A percentile compares a stretch with the other conserved stretches of the same genome.
phyloP scores from a whole-genome alignment of 2,888 invertebrate species.

The Brassicogethes aeneus region DNA sequence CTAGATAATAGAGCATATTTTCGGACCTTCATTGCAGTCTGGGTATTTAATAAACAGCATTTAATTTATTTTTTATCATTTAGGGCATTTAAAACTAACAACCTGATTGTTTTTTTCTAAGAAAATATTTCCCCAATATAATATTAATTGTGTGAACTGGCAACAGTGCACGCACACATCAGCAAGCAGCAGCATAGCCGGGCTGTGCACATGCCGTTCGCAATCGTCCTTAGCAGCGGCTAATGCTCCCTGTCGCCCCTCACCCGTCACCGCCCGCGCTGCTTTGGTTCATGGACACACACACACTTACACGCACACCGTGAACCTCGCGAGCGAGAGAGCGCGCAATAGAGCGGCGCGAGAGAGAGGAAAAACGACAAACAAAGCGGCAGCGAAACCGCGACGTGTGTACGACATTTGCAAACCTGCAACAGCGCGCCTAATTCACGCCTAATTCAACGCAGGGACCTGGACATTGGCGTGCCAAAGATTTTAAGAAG shows the following conservation, averaged over 20 bases:
- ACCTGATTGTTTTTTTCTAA: no score
- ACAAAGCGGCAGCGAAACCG: conserved; percentile 8
- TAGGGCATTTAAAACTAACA: no score
- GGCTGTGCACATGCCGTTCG: conserved; percentile 36
- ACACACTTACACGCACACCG: conserved; percentile 7
- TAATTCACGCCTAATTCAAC: neutral
- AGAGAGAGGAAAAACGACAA: no score
- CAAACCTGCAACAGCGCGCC: conserved; percentile 27
- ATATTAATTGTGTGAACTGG: no score
- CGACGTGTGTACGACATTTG: conserved; percentile 25
- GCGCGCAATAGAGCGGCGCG: neutral
- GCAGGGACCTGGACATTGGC: neutral
- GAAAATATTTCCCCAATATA: no score
- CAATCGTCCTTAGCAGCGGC: conserved; percentile 50
- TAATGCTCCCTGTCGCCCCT: conserved; percentile 49
- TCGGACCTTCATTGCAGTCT: no score
- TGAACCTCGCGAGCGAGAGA: neutral
- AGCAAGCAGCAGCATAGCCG: conserved; percentile 22
- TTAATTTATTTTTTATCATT: no score
- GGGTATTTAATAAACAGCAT: no score
- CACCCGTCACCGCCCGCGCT: conserved; percentile 24
- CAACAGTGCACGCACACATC: conserved; percentile 35
- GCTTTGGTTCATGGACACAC: conserved; percentile 25
- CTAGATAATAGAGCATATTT: no score
- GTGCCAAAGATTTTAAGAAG: neutral